Conservation (phyloP, 2,888 invertebrate species). For the Dioctria rufipes region DNA sequence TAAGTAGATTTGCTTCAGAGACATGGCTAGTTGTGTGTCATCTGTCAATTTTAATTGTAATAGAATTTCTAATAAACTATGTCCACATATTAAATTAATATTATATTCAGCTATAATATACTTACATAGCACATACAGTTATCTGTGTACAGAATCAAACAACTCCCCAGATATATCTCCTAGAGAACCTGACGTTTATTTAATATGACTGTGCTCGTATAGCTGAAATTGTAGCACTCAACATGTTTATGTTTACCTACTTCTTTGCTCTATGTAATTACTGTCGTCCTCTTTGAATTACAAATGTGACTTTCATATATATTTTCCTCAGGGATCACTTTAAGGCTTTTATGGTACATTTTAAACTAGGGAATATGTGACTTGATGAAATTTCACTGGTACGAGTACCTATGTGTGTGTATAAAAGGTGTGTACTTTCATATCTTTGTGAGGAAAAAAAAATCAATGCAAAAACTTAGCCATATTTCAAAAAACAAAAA, state of each 20-base stretch:
- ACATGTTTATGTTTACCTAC: slow-evolving; percentile 45
- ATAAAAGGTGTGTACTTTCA: too few relatives aligned
- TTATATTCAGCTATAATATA: neutral
- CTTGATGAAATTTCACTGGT: slow-evolving; percentile 21
- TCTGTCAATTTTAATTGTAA: slow-evolving; percentile 36
- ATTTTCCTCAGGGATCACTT: slow-evolving; percentile 38
- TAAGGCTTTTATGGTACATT: slow-evolving; percentile 46
- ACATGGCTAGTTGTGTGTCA: slow-evolving; percentile 13
- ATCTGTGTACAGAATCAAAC: slow-evolving; percentile 14
- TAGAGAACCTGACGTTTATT: slow-evolving; percentile 1
- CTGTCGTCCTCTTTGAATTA: slow-evolving; percentile 25
- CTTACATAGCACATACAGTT: neutral
- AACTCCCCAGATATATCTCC: slow-evolving; percentile 7
- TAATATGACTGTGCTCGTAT: slow-evolving; percentile 5
- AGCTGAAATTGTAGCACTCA: slow-evolving; percentile 34
- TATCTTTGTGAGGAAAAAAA: too few relatives aligned
- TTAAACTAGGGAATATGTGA: slow-evolving; percentile 28
- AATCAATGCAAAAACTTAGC: too few relatives aligned
- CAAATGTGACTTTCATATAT: slow-evolving; percentile 26
- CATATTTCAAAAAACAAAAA: too few relatives aligned
- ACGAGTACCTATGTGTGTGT: too few relatives aligned
- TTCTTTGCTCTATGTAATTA: slow-evolving; percentile 47
- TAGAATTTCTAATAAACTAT: slow-evolving; percentile 37
- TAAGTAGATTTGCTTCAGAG: too few relatives aligned
- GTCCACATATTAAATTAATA: slow-evolving; percentile 30